A percentile compares a stretch with the other conserved stretches of the same genome.
Conservation (phyloP, 2,888 invertebrate species). For the Idaea aversata region DNA sequence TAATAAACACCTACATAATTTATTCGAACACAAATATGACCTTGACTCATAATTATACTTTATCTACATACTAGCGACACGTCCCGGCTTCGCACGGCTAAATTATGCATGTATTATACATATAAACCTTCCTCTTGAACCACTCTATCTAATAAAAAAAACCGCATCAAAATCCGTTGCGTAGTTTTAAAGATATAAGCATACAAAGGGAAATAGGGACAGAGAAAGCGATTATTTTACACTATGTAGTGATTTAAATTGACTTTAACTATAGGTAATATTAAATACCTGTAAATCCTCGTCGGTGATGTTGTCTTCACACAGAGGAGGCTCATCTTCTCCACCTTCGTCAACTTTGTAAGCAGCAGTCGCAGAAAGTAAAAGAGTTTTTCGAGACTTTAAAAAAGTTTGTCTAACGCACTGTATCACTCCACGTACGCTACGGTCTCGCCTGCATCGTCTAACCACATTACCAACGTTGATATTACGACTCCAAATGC, state of each 20-base stretch:
- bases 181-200: too few relatives aligned
- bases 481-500: conserved; percentile 57
- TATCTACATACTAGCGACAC: too few relatives aligned
- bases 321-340: conserved; percentile 33
- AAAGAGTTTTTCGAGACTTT: conserved; percentile 54
- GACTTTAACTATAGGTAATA: neutral
- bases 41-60: conserved; percentile 8
- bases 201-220: too few relatives aligned
- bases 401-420: conserved; percentile 60
- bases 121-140: too few relatives aligned
- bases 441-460: conserved; percentile 57
- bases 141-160: too few relatives aligned
- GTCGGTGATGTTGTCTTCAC: conserved; percentile 57
- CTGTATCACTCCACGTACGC: conserved; percentile 61
- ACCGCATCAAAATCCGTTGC: too few relatives aligned
- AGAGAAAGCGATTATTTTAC: too few relatives aligned
- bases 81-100: too few relatives aligned
- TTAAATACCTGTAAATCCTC: conserved; percentile 60
- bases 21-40: conserved; percentile 8
- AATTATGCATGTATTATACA: too few relatives aligned
- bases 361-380: conserved; percentile 65
- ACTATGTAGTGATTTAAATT: neutral
- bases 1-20: neutral
- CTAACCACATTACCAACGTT: conserved; percentile 56
- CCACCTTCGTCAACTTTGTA: conserved; percentile 49